Base-by-base conservation (phyloP, 2,797 vertebrate genomes). In the Holocentrus rufus region DNA sequence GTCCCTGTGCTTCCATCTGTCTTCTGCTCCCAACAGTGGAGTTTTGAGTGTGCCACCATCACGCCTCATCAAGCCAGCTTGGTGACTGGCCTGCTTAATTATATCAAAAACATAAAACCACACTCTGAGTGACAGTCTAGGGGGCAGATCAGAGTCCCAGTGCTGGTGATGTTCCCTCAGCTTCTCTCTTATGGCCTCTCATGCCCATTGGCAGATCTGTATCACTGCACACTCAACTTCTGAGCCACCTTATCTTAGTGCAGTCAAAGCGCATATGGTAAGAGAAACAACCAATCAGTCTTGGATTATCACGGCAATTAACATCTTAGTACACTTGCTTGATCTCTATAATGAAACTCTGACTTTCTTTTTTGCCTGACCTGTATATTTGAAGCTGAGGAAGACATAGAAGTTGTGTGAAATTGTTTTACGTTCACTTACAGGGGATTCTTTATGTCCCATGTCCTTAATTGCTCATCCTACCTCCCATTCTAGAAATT, bases 1-100 rank as follows among this genome's bases (percentile, higher is more conserved):
- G 30, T 66, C 52, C 34, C 63, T 79, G 25, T 36, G 50, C 39
- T 65, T 81, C 66, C 58, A 81, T 84, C 77, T 82, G 82, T 79
- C 69, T 69, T 57, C 34, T 65, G 6, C 50, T 52, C 30, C 49
- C 20, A 46, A 9, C 11, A 58, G 62, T 65, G 55, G 14, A 46
- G 58, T 62, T 53, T 23, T 64, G 39, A 74, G 65, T 44, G 53
- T 55, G 53, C 5, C 30, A 39, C 25, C 25, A 27, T 27, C 4
- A 27, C n/a, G 34, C 10, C 20, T 63, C 47, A 61, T 50, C 50
- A 58, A 46, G 23, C 15, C 7, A 14, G 54, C 20, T n/a, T 39
- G 50, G 27, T 59, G 14, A 25, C 25, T 74, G 20, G 22, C 55
- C 49, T 69, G 23, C 13, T 25, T 15, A 2, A 49, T 65, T 53